These are phyloP conservation scores for Tamias sibiricus DNA, from an alignment of 2,113 vertebrate genomes.

Conservation along the genomic window DNA sequence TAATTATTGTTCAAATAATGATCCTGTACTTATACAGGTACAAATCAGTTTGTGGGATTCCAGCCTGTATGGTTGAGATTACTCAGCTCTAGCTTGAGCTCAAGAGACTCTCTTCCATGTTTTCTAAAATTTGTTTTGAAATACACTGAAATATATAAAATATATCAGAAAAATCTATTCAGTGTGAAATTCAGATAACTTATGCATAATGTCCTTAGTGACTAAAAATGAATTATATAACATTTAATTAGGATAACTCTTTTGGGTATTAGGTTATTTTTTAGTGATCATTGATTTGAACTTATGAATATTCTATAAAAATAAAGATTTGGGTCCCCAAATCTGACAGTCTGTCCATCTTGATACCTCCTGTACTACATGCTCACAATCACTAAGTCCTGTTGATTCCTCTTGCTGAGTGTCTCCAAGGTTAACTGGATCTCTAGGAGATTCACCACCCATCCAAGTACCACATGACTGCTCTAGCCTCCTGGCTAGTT, in stretches of 20 bases:
- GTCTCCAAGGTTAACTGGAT: too few species aligned
- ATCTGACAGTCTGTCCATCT: too few species aligned
- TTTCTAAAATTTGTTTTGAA: background rate
- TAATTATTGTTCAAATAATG: slow-evolving; percentile 1
- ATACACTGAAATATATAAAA: background rate
- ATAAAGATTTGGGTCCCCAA: too few species aligned
- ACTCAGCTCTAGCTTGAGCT: background rate
- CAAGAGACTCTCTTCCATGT: background rate
- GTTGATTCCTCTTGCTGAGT: too few species aligned
- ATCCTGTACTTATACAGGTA: background rate
- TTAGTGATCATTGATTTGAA: background rate
- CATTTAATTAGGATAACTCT: background rate
- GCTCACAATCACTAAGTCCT: too few species aligned
- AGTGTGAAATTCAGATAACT: background rate
- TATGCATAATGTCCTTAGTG: background rate
- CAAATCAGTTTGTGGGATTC: background rate
- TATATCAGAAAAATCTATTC: background rate
- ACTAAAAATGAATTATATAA: background rate
- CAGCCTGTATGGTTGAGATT: background rate
- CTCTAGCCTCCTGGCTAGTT: background rate
- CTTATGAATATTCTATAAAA: too few species aligned
- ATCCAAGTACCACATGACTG: too few species aligned
- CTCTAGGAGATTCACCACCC: too few species aligned
- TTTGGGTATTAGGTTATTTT: background rate
- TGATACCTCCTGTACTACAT: too few species aligned